A percentile compares a stretch with the other conserved stretches of the same genome.
These are phyloP conservation scores for Chrysopilus asiliformis DNA, from an alignment of 2,888 invertebrate genomes.

Conservation along the genomic window DNA sequence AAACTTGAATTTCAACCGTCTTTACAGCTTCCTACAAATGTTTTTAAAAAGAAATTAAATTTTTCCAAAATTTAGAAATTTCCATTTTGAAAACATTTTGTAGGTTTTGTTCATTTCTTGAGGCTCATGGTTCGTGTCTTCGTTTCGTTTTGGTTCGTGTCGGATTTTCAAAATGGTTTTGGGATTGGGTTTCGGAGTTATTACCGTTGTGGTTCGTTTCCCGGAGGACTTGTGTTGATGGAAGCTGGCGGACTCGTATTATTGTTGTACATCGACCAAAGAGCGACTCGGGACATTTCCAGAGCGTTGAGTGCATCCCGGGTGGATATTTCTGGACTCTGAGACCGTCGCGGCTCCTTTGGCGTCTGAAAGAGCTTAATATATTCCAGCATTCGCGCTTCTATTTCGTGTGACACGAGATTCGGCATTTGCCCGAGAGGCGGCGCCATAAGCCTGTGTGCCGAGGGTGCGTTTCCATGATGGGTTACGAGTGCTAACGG, in stretches of 20 bases:
- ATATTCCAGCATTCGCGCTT: slow-evolving; percentile 66
- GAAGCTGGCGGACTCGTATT: slow-evolving; percentile 41
- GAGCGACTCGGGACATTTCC: slow-evolving; percentile 63
- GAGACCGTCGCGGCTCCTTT: slow-evolving; percentile 31
- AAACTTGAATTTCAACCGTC: too few species aligned
- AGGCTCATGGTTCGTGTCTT: too few species aligned
- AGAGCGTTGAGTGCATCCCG: slow-evolving; percentile 50
- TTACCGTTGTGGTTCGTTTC: slow-evolving; percentile 36
- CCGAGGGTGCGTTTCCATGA: slow-evolving; percentile 41
- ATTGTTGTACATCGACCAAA: slow-evolving; percentile 74
- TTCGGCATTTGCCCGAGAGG: slow-evolving; percentile 44
- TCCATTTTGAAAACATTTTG: too few species aligned
- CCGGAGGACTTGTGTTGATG: slow-evolving; percentile 35
- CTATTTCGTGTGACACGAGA: slow-evolving; percentile 54
- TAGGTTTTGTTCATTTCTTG: too few species aligned
- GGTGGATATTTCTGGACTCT: slow-evolving; percentile 40
- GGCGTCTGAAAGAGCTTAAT: slow-evolving; percentile 51
- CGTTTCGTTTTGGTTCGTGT: too few species aligned
- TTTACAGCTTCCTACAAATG: too few species aligned
- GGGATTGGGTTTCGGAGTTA: too few species aligned
- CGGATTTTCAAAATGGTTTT: too few species aligned
- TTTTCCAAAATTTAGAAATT: too few species aligned
- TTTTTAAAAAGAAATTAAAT: too few species aligned
- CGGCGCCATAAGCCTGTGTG: slow-evolving; percentile 33
- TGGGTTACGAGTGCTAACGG: slow-evolving; percentile 58